Evolutionary conservation across 1,140 invertebrate species (phyloP).

Genomic region (Ganaspis sp.): DNA sequence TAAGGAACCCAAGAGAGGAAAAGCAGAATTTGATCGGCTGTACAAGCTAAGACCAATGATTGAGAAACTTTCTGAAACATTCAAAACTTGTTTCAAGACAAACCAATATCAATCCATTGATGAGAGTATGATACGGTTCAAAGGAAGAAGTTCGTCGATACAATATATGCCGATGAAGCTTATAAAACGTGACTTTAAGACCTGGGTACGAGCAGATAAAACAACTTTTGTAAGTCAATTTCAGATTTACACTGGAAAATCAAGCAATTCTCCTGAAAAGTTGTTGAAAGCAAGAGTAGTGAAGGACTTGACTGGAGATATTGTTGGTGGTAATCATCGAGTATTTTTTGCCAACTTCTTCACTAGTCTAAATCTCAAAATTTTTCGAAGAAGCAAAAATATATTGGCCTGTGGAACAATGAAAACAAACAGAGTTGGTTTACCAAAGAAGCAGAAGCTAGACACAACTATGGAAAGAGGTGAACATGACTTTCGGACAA

Average conservation of each 20-base stretch:
- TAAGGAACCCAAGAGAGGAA: conserved; percentile 50
- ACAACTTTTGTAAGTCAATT: conserved; percentile 69
- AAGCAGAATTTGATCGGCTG: not conserved
- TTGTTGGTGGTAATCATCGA: conserved; percentile 52
- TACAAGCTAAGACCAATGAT: conserved; percentile 36
- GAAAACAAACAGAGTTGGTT: too few relatives aligned
- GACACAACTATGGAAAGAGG: too few relatives aligned
- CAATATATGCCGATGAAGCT: conserved; percentile 73
- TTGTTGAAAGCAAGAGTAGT: conserved; percentile 61
- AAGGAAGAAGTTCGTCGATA: conserved; percentile 60
- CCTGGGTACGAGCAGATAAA: conserved; percentile 64
- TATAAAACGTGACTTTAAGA: conserved; percentile 73
- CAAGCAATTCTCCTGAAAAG: conserved; percentile 40
- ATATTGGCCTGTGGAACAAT: too few relatives aligned
- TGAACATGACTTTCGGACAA: too few relatives aligned
- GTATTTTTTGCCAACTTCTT: too few relatives aligned
- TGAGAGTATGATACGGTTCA: conserved; percentile 43
- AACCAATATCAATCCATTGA: conserved; percentile 57
- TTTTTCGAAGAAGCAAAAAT: too few relatives aligned
- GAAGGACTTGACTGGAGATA: conserved; percentile 52
- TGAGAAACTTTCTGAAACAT: conserved; percentile 42
- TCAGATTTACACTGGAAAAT: conserved; percentile 71
- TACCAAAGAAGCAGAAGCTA: too few relatives aligned
- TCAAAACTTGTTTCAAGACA: conserved; percentile 35
- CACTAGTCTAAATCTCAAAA: too few relatives aligned